phyloP scores from a whole-genome alignment of 1,140 invertebrate species.

The Bombus huntii region DNA sequence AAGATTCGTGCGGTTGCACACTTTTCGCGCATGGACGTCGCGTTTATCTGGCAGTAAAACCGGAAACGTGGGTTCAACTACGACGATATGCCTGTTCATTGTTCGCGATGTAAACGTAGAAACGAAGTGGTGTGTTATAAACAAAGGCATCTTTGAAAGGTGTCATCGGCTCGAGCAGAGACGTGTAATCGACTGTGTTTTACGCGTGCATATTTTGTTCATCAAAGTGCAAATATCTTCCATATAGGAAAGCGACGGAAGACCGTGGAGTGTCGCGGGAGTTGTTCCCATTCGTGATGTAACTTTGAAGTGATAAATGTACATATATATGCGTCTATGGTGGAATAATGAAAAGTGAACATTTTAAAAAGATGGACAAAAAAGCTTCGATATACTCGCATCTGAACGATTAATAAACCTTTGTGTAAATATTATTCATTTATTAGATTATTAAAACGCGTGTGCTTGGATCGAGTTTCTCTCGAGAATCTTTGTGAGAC shows the following conservation, averaged over 20 bases:
- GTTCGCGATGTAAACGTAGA: conserved; percentile 1
- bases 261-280: not conserved
- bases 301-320: conserved; percentile 35
- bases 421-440: not conserved
- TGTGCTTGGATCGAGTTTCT: not conserved
- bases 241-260: not conserved
- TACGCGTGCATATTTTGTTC: not conserved
- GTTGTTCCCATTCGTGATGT: conserved; percentile 7
- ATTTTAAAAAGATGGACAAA: conserved; percentile 17
- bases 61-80: conserved; percentile 11
- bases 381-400: not conserved
- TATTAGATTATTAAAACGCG: not conserved
- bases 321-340: not conserved
- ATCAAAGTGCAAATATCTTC: conserved; percentile 44
- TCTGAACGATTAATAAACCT: conserved; percentile 2
- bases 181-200: conserved; percentile 33
- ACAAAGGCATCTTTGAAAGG: conserved; percentile 47
- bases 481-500: not conserved
- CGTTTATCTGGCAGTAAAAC: not conserved
- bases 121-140: not conserved
- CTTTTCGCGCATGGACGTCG: too few species aligned
- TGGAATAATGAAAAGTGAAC: conserved; percentile 36
- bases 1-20: not conserved
- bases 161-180: conserved; percentile 29
- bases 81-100: not conserved